Conservation (phyloP, 2,113 vertebrate genomes). For the Psephotus haematonotus region DNA sequence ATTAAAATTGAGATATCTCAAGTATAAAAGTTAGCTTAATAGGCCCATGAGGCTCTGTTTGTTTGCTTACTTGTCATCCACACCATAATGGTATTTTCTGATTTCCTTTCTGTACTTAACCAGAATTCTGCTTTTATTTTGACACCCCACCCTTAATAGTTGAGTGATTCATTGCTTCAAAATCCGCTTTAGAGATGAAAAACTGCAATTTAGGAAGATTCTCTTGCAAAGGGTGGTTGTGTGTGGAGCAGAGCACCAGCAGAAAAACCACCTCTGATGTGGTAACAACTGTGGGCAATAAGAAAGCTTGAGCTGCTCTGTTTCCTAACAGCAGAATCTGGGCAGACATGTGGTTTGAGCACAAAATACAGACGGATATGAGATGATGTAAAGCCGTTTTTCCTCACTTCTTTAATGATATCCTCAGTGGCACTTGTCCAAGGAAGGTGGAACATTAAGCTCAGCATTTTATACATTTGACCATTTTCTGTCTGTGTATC, state of each 20-base stretch:
- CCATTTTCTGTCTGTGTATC: neutral
- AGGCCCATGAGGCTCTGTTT: neutral
- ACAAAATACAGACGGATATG: neutral
- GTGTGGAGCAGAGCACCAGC: neutral
- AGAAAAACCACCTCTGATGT: neutral
- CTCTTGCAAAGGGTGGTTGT: neutral
- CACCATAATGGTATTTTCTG: neutral
- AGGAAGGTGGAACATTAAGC: neutral
- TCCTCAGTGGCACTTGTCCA: neutral
- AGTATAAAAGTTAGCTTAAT: neutral
- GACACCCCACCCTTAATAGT: too few species aligned
- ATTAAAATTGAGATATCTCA: neutral
- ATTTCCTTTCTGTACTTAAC: neutral
- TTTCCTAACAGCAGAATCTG: neutral
- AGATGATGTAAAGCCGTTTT: neutral
- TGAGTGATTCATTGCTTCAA: neutral
- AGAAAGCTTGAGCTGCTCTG: neutral
- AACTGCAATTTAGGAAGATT: neutral
- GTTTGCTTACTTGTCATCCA: neutral
- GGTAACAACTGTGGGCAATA: accelerated
- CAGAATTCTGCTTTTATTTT: neutral
- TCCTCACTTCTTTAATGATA: neutral
- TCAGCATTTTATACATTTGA: neutral
- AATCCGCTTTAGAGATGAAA: neutral
- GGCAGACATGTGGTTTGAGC: neutral